Conservation (phyloP, 2,113 vertebrate species). For the Cariama cristata region DNA sequence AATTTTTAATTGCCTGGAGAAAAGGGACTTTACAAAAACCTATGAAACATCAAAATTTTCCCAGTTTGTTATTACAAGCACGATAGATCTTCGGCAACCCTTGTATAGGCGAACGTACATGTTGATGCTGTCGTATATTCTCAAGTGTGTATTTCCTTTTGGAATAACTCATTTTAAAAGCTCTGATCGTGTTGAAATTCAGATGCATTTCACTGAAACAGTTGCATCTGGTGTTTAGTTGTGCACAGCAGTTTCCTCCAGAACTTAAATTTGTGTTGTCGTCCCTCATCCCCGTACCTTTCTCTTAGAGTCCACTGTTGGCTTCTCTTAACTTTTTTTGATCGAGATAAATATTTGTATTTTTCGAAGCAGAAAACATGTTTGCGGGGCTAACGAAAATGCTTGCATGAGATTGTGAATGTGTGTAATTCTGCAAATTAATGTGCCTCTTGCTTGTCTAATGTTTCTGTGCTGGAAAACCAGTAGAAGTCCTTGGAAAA, state of each 20-base stretch:
- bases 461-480: slow-evolving; percentile 63
- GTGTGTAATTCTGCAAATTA: slow-evolving; percentile 68
- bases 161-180: neutral
- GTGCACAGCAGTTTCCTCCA: slow-evolving; percentile 26
- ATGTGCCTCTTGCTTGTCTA: slow-evolving; percentile 71
- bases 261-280: slow-evolving; percentile 16
- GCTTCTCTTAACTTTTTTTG: slow-evolving; percentile 41
- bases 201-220: slow-evolving; percentile 51
- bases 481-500: slow-evolving; percentile 68
- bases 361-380: slow-evolving; percentile 66
- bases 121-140: slow-evolving; percentile 25
- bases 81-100: neutral
- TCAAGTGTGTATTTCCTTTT: slow-evolving; percentile 8
- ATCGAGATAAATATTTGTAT: slow-evolving; percentile 51
- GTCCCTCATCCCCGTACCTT: slow-evolving; percentile 1
- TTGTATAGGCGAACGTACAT: slow-evolving; percentile 33
- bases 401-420: slow-evolving; percentile 73
- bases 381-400: slow-evolving; percentile 62
- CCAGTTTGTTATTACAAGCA: neutral
- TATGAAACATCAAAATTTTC: neutral
- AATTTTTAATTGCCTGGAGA: slow-evolving; percentile 43
- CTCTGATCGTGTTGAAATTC: slow-evolving; percentile 33
- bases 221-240: slow-evolving; percentile 56
- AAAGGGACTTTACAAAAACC: neutral
- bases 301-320: slow-evolving; percentile 55